These are phyloP conservation scores for Drosophila anomelani DNA, from an alignment of 2,888 invertebrate species.

Conservation along the genomic window DNA sequence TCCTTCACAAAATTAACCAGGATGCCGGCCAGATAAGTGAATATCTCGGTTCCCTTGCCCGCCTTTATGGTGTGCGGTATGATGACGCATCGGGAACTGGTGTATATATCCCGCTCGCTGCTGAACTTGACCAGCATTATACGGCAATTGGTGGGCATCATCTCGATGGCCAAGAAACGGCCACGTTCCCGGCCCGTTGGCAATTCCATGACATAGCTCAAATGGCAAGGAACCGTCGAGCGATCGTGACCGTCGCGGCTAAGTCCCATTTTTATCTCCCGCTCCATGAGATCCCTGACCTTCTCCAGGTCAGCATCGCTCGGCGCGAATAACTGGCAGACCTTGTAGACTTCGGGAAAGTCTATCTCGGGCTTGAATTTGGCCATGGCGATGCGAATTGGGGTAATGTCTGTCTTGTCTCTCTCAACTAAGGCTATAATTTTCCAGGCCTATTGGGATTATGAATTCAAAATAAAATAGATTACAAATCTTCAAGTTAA, in stretches of 20 bases:
- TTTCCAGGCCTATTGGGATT: neutral
- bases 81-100: constrained; percentile 97
- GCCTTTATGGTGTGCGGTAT: constrained; percentile 96
- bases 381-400: neutral
- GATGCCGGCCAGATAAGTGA: constrained; percentile 97
- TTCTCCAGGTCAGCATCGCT: constrained; percentile 90
- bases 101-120: constrained; percentile 92
- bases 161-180: constrained; percentile 96
- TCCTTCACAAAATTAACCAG: constrained; percentile 94
- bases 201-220: constrained; percentile 96
- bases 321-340: constrained; percentile 87
- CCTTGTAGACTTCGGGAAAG: constrained; percentile 62
- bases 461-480: no score
- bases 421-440: neutral
- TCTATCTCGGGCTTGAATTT: constrained; percentile 50
- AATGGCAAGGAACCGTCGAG: constrained; percentile 95
- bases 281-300: constrained; percentile 89
- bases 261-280: constrained; percentile 91
- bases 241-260: constrained; percentile 89
- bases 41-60: constrained; percentile 93
- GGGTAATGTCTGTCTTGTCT: neutral
- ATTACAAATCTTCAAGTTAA: neutral
- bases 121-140: constrained; percentile 93
- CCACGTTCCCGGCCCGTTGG: constrained; percentile 97
- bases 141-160: constrained; percentile 99